A percentile compares a stretch with the other conserved stretches of the same genome.
Conservation (phyloP, 2,797 vertebrate genomes). For the Chelidonichthys spinosus region DNA sequence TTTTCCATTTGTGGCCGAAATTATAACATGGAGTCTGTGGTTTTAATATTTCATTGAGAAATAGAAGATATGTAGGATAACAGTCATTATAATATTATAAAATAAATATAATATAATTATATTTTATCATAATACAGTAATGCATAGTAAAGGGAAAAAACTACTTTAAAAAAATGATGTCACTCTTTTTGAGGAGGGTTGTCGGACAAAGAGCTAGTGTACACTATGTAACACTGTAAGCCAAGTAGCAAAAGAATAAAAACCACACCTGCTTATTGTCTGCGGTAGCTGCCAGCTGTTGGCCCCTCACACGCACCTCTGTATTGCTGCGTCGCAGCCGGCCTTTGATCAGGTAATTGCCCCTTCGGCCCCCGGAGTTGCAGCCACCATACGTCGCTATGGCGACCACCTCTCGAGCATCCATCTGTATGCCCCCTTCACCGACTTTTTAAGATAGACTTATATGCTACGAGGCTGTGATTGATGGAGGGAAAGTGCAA, state of each 20-base stretch:
- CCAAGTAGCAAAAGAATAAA: not conserved
- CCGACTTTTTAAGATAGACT: slow-evolving; percentile 69
- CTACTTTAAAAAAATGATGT: not conserved
- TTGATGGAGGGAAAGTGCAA: slow-evolving; percentile 34
- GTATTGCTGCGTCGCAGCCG: slow-evolving; percentile 63
- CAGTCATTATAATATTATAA: not conserved
- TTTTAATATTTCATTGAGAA: not conserved
- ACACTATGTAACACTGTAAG: not conserved
- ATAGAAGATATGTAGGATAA: not conserved
- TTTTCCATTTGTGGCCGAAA: not conserved
- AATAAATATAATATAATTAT: too few species aligned
- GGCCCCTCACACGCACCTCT: slow-evolving; percentile 66
- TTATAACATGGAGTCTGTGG: not conserved
- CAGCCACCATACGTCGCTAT: slow-evolving; percentile 80
- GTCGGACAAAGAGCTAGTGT: not conserved
- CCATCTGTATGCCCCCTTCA: slow-evolving; percentile 59
- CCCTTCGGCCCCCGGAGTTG: slow-evolving; percentile 77
- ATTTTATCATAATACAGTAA: too few species aligned
- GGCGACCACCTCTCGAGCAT: slow-evolving; percentile 75
- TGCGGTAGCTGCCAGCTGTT: slow-evolving; percentile 70
- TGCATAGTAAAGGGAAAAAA: not conserved
- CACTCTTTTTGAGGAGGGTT: not conserved
- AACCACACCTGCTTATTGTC: slow-evolving; percentile 59
- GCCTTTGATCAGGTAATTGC: slow-evolving; percentile 88
- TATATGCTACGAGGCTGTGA: slow-evolving; percentile 30